phyloP scores from a whole-genome alignment of 2,113 vertebrate species.

The Zosterops borbonicus region DNA sequence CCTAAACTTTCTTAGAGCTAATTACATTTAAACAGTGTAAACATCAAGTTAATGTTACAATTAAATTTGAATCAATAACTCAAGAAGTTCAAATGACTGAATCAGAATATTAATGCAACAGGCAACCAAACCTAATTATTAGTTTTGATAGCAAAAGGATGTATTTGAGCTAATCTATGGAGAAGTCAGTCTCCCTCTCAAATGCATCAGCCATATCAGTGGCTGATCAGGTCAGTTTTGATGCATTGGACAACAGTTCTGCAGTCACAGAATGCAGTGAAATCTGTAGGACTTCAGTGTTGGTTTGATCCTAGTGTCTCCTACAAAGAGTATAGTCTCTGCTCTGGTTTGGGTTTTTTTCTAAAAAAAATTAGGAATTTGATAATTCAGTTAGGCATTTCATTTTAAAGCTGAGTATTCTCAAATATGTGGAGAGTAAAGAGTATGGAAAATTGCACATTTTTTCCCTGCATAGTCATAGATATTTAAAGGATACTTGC shows the following conservation, averaged over 20 bases:
- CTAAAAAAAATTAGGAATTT: neutral
- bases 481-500: neutral
- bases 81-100: neutral
- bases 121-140: conserved; percentile 1
- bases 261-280: neutral
- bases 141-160: conserved; percentile 6
- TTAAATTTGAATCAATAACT: conserved; percentile 43
- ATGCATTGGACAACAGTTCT: neutral
- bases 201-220: neutral
- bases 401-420: neutral
- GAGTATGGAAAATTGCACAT: neutral
- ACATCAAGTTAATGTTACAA: neutral
- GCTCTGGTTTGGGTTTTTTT: neutral
- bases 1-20: neutral
- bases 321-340: neutral
- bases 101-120: conserved; percentile 16
- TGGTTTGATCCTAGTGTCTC: neutral
- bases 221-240: neutral
- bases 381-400: neutral
- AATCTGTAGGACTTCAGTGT: neutral
- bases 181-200: neutral
- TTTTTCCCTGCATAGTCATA: rapidly evolving
- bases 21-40: conserved; percentile 10
- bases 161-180: neutral
- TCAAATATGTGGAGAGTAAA: neutral